phyloP scores from a whole-genome alignment of 2,797 vertebrate species.

The Anomalospiza imberbis region DNA sequence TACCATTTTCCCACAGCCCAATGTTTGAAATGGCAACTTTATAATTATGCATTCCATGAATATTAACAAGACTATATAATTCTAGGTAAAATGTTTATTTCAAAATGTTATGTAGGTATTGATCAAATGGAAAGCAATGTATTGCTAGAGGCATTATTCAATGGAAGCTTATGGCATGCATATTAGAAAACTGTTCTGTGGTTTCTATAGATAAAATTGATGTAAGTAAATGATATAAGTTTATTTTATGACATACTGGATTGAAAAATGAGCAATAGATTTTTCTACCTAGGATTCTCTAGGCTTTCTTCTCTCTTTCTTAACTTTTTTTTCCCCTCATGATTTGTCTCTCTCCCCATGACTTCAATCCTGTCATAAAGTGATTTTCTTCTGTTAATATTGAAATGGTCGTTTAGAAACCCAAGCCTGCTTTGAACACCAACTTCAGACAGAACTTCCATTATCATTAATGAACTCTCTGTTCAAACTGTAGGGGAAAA shows the following conservation, averaged over 20 bases:
- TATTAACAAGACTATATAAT: neutral
- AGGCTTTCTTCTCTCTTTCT: neutral
- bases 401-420: slow-evolving; percentile 7
- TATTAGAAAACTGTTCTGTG: neutral
- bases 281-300: neutral
- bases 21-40: neutral
- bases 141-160: neutral
- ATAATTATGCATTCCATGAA: neutral
- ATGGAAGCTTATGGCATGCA: neutral
- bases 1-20: neutral
- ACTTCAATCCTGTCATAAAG: slow-evolving; percentile 38
- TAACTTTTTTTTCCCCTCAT: neutral
- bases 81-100: neutral
- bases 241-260: neutral
- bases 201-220: neutral
- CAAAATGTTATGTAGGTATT: neutral
- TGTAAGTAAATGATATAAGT: neutral
- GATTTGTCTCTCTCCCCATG: neutral
- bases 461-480: slow-evolving; percentile 50
- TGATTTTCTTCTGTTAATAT: slow-evolving; percentile 55
- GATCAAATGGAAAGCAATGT: neutral
- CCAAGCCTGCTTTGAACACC: slow-evolving; percentile 40
- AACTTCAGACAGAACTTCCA: slow-evolving; percentile 57
- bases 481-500: slow-evolving; percentile 49
- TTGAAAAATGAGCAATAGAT: neutral